Percentiles rank a stretch among this genome's conserved stretches.
phyloP scores from a whole-genome alignment of 30 jellyfish, hydroid and myxozoan genomes.

The Aurelia coerulea region DNA sequence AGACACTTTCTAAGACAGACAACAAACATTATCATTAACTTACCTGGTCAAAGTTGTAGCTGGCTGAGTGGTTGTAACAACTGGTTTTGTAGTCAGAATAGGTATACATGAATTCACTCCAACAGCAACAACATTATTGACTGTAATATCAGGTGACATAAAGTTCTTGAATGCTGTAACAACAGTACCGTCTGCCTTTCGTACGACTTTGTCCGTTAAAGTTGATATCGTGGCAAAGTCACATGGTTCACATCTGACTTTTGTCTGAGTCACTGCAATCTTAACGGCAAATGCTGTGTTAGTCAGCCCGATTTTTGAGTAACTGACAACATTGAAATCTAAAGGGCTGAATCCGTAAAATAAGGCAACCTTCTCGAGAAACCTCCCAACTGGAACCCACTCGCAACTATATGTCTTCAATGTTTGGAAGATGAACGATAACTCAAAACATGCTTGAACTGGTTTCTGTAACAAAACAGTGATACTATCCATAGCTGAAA shows the following conservation, averaged over 20 bases:
- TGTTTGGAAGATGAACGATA: constrained; percentile 9
- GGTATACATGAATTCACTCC: constrained; percentile 30
- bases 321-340: constrained; percentile 8
- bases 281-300: neutral
- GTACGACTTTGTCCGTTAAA: constrained; percentile 4
- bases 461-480: constrained; percentile 15
- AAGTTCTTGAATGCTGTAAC: neutral
- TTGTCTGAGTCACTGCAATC: neutral
- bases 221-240: constrained; percentile 5
- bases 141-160: constrained; percentile 20
- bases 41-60: no score
- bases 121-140: neutral
- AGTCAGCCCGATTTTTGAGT: neutral
- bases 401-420: neutral
- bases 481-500: constrained; percentile 8
- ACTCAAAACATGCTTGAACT: constrained; percentile 2
- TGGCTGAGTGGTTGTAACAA: neutral
- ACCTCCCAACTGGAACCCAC: constrained; percentile 8
- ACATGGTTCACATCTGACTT: constrained; percentile 39
- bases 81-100: neutral
- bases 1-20: no score
- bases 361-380: constrained; percentile 29
- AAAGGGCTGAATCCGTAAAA: constrained; percentile 5
- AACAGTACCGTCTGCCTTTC: neutral
- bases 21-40: no score